These are phyloP conservation scores for Aleadryas rufinucha DNA, from an alignment of 2,113 vertebrate genomes.

Conservation along the genomic window DNA sequence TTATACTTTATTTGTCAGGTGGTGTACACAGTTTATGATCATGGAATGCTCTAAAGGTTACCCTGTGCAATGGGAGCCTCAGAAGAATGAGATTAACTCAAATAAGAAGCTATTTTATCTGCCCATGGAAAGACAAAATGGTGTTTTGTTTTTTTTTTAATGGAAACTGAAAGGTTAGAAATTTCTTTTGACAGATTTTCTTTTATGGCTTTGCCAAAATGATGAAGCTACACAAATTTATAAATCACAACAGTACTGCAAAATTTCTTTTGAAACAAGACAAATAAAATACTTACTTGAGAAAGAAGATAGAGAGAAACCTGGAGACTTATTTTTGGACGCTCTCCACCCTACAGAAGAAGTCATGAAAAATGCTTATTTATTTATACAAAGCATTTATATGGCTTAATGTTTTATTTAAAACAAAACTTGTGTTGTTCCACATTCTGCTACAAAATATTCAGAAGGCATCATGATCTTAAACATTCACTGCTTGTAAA, in stretches of 20 bases:
- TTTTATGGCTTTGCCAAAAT: not conserved
- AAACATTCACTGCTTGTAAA: not conserved
- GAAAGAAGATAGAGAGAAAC: slow-evolving; percentile 97
- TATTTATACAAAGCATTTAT: not conserved
- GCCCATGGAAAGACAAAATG: not conserved
- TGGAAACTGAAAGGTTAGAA: not conserved
- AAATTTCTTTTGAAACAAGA: not conserved
- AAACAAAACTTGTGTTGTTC: not conserved
- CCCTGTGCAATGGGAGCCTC: not conserved
- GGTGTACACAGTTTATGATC: accelerated
- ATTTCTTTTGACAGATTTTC: not conserved
- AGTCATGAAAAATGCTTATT: not conserved
- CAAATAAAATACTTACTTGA: slow-evolving; percentile 79
- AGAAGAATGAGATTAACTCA: not conserved
- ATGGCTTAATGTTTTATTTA: not conserved
- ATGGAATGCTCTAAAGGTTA: not conserved
- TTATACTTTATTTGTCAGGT: not conserved
- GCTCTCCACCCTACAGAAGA: slow-evolving; percentile 81
- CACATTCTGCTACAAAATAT: not conserved
- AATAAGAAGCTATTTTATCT: not conserved
- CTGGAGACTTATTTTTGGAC: slow-evolving; percentile 91
- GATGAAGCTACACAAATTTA: not conserved
- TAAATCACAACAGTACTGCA: not conserved
- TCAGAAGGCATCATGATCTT: not conserved
- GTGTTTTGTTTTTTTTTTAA: not conserved